Base-by-base conservation (phyloP, 2,888 invertebrate genomes). In the Idaea straminata region DNA sequence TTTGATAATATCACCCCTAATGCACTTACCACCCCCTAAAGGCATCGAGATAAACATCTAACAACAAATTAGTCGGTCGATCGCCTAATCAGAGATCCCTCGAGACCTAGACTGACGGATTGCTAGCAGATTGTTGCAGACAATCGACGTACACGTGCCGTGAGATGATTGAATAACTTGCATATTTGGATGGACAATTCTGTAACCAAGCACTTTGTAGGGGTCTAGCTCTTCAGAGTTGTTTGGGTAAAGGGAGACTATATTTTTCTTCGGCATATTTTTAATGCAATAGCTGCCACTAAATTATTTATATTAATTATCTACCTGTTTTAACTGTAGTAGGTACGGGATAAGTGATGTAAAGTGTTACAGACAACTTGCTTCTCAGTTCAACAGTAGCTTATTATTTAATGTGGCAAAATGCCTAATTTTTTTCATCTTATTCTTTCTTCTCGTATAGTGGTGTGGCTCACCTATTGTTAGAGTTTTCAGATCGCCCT, bases 41-140 rank as follows among this genome's bases (percentile, higher is more conserved):
- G 47, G 47, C 47, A 2, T 47, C 47, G 47, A 47, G 47, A 47
- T 13, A 47, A 47, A 10, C 10, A 47, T 47, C 61, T 62, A 60
- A 60, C 16, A 65, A 60, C 65, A 47, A 47, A 47, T 47, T 47
- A 47, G 47, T 47, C 13, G 47, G 47, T 47, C 47, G 47, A 47
- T 47, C 47, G 47, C 47, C 47, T 47, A 47, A 47, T 65, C 65
- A 62, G 60, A 61, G 47, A 62, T 57, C 47, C 47, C 47, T 47
- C 47, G 47, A 10, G 47, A 47, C 47, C 47, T 47, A 25, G 62
- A 65, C 62, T 65, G 47, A 47, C 47, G 47, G 47, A 47, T 47
- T 47, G 47, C 47, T 13, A 13, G 47, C 47, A 47, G 47, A 47
- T 47, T 47, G 47, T 47, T 47, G 47, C 47, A 5, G 47, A 47